Base-by-base conservation (phyloP, 2,888 invertebrate species). In the Andricus quercusramuli region DNA sequence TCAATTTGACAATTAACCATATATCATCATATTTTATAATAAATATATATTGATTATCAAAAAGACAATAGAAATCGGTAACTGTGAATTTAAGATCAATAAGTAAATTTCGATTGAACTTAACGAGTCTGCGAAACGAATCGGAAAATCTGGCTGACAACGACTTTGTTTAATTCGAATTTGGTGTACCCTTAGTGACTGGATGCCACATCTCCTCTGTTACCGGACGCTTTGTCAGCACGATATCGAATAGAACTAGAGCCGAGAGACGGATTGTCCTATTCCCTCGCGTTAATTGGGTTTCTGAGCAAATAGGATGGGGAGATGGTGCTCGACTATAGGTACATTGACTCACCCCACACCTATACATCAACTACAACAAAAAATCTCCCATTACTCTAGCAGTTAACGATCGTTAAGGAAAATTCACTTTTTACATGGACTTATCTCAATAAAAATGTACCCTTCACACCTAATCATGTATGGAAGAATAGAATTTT, bases 281-380 rank as follows among this genome's bases (percentile, higher is more conserved):
- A 64, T 82, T 84, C 83, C 82, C 82, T 68, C 74, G 59, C 56
- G 83, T 80, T 83, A 84, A 85, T 84, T 82, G 81, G 84, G 80
- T 80, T 81, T 78, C 78, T 78, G 82, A 80, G 84, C 56, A 82
- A 87, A 85, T 78, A 79, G 83, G 78, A 64, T 79, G 67, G 80
- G 79, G 76, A 82, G 74, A 78, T 70, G 20, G 29, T 74, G 17
- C 32, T 20, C 47, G 8, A 70, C 70, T 70, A 47, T 20, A 29
- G 20, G 25, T 70, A 56, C 51, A 56, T 17, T 51, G 11, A 29
- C 32, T 51, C 70, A 70, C 47, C n/a, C 74, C 25, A 74, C 20
- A 74, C 32, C 51, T 17, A 70, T 74, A 17, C 4, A 51, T 74
- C 32, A 74, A 74, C 32, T 29, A 56, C 22, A 25, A 62, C 13